Conservation (phyloP, 2,797 vertebrate genomes). For the Rhynchonycteris naso region DNA sequence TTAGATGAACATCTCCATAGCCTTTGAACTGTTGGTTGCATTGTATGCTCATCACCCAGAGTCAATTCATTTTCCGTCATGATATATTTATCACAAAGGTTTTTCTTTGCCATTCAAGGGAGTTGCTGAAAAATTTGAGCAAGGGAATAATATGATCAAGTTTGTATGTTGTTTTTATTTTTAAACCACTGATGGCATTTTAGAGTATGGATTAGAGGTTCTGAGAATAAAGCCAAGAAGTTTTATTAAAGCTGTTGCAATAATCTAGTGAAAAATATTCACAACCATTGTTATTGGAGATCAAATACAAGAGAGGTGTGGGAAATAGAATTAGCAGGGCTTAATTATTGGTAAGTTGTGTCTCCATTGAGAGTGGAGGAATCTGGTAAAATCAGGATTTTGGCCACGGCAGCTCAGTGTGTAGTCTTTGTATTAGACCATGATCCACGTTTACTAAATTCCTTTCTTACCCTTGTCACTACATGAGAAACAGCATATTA, state of each 20-base stretch:
- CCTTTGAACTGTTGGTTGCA: too few species aligned
- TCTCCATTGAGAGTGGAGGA: not conserved
- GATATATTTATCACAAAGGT: not conserved
- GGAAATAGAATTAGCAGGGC: not conserved
- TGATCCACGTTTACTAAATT: not conserved
- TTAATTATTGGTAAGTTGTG: constrained; percentile 9
- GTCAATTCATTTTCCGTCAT: too few species aligned
- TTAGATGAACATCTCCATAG: too few species aligned
- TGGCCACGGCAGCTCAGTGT: not conserved
- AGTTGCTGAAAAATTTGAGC: constrained; percentile 13
- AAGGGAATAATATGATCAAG: not conserved
- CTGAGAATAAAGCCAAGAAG: constrained; percentile 32
- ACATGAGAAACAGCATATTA: not conserved
- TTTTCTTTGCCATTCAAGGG: not conserved
- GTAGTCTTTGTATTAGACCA: not conserved
- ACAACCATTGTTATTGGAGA: not conserved
- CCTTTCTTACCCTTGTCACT: not conserved
- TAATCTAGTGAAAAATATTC: constrained; percentile 7
- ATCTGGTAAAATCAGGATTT: constrained; percentile 12
- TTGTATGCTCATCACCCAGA: too few species aligned
- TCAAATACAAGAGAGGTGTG: not conserved
- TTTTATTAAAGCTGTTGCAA: constrained; percentile 22
- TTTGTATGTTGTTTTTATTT: not conserved
- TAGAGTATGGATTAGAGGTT: not conserved
- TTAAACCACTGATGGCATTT: not conserved